Evolutionary conservation across 2,797 vertebrate genomes (phyloP).

Genomic region (Coilia nasus): DNA sequence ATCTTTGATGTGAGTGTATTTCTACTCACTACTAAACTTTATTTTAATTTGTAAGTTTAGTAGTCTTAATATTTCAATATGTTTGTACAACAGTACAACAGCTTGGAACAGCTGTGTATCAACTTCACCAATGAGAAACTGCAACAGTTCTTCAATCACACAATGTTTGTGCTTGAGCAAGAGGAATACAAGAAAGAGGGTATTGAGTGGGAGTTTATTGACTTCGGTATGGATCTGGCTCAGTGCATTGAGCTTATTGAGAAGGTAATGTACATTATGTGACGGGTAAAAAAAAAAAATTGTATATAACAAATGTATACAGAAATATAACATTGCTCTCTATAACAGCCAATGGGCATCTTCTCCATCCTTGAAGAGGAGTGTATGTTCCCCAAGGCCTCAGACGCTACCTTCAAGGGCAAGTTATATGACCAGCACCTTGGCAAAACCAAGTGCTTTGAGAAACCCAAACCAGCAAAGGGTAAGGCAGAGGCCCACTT

Average conservation of each 20-base stretch:
- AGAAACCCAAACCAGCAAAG: conserved; percentile 81
- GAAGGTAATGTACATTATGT: conserved; percentile 80
- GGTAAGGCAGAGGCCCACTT: conserved; percentile 85
- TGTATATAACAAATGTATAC: too few relatives aligned
- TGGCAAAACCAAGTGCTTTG: conserved; percentile 80
- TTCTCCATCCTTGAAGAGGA: conserved; percentile 86
- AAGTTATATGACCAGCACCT: conserved; percentile 88
- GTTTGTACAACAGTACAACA: too few relatives aligned
- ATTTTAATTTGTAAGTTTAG: too few relatives aligned
- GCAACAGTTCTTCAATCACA: conserved; percentile 84
- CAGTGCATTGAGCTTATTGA: conserved; percentile 87
- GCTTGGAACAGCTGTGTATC: too few relatives aligned
- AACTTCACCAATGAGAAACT: conserved; percentile 84
- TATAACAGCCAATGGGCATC: conserved; percentile 73
- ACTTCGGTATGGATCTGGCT: conserved; percentile 82
- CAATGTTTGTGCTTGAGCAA: conserved; percentile 82
- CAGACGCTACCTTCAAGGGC: conserved; percentile 82
- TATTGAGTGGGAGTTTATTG: conserved; percentile 81
- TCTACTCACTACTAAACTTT: too few relatives aligned
- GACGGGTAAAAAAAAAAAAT: too few relatives aligned
- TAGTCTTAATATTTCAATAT: too few relatives aligned
- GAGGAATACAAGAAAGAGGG: too few relatives aligned
- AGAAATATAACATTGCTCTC: neutral
- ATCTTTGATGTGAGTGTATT: too few relatives aligned
- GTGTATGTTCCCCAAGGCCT: conserved; percentile 77